These are phyloP conservation scores for Papilio elwesi DNA, from an alignment of 2,888 invertebrate species.

Conservation along the genomic window DNA sequence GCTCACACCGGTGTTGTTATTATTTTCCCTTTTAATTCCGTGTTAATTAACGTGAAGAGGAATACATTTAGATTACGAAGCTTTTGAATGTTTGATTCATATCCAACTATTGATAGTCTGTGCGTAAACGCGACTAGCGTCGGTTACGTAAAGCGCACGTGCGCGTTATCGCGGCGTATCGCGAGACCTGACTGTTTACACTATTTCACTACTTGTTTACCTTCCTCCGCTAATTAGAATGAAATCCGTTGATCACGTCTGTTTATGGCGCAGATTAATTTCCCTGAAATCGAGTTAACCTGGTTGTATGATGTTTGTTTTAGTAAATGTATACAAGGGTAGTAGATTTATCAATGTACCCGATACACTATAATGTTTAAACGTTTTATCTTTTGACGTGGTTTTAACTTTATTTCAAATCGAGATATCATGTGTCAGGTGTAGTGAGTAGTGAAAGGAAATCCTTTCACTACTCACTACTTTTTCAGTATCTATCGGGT, in stretches of 20 bases:
- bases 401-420: too few species aligned
- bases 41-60: neutral
- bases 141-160: conserved; percentile 44
- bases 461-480: too few species aligned
- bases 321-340: neutral
- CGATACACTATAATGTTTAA: neutral
- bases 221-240: conserved; percentile 28
- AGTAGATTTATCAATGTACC: neutral
- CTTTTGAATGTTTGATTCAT: conserved; percentile 21
- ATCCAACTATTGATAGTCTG: conserved; percentile 38
- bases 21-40: neutral
- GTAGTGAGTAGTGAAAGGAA: too few species aligned
- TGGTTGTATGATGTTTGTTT: neutral
- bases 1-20: neutral
- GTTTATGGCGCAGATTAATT: conserved; percentile 19
- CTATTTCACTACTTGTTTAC: conserved; percentile 35
- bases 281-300: conserved; percentile 2
- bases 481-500: too few species aligned
- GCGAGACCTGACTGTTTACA: conserved; percentile 24
- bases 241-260: neutral
- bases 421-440: too few species aligned
- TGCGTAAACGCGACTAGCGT: conserved; percentile 25
- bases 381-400: too few species aligned
- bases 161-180: conserved; percentile 44
- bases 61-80: neutral